These are phyloP conservation scores for Leucopsar rothschildi DNA, from an alignment of 2,113 vertebrate genomes.

Conservation along the genomic window DNA sequence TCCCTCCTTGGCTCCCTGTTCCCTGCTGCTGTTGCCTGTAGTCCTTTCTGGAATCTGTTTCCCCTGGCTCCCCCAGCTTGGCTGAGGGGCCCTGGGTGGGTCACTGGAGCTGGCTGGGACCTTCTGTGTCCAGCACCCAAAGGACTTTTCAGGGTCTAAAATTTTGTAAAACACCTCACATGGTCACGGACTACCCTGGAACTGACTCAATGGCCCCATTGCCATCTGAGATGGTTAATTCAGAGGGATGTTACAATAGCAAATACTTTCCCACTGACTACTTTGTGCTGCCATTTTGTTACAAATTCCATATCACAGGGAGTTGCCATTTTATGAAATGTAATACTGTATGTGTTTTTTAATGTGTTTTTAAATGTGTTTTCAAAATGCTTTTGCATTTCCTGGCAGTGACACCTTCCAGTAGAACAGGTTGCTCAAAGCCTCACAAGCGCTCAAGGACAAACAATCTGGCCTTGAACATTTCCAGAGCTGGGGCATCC, in stretches of 20 bases:
- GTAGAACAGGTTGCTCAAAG: background rate
- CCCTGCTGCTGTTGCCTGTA: background rate
- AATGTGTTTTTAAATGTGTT: background rate
- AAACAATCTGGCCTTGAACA: background rate
- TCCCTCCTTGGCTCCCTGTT: background rate
- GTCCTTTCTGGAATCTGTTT: background rate
- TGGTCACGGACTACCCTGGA: background rate
- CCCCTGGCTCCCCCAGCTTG: too few relatives aligned
- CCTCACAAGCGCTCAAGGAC: background rate
- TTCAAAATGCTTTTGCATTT: background rate
- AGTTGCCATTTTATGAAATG: background rate
- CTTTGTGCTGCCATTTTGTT: background rate
- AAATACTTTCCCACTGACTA: background rate
- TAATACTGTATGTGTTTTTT: accelerated
- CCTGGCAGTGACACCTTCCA: background rate
- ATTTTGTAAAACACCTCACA: background rate
- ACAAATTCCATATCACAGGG: background rate
- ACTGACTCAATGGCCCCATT: accelerated
- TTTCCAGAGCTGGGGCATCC: background rate
- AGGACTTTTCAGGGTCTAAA: background rate
- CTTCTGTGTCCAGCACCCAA: background rate
- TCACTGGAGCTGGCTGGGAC: background rate
- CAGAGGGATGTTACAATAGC: background rate
- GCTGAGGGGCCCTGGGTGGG: background rate
- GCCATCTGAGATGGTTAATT: background rate